Percentiles rank a stretch among this genome's conserved stretches.
These are phyloP conservation scores for Bolborhynchus lineola DNA, from an alignment of 2,113 vertebrate genomes.

Conservation along the genomic window DNA sequence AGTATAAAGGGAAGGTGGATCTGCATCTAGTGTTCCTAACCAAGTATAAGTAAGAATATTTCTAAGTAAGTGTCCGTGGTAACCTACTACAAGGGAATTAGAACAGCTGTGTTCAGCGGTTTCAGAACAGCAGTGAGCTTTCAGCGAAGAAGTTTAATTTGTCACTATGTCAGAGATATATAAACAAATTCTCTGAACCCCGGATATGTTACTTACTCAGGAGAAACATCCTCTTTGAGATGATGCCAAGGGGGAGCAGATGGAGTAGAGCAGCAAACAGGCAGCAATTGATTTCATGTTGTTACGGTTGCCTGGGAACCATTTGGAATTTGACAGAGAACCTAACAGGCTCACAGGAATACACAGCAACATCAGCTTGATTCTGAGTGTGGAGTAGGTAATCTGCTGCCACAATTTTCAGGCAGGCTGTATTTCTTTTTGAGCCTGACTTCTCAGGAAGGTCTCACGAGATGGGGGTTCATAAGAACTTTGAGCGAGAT, in stretches of 20 bases:
- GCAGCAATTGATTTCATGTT: slow-evolving; percentile 61
- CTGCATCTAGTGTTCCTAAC: neutral
- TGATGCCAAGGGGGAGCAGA: slow-evolving; percentile 45
- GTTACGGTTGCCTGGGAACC: slow-evolving; percentile 70
- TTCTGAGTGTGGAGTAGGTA: slow-evolving; percentile 31
- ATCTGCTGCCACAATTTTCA: slow-evolving; percentile 5
- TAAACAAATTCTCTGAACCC: slow-evolving; percentile 28
- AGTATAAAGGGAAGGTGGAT: neutral
- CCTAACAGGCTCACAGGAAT: slow-evolving; percentile 35
- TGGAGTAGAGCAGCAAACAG: slow-evolving; percentile 53
- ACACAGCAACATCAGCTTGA: slow-evolving; percentile 47
- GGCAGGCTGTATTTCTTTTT: neutral
- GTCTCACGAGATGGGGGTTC: neutral
- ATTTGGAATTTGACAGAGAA: slow-evolving; percentile 58
- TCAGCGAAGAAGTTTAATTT: slow-evolving; percentile 35
- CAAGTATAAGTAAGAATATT: neutral
- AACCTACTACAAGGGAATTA: neutral
- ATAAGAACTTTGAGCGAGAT: neutral
- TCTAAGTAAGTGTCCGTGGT: neutral
- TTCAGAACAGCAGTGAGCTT: slow-evolving; percentile 37
- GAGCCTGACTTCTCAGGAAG: neutral
- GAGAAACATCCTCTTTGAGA: slow-evolving; percentile 64
- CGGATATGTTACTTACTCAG: slow-evolving; percentile 42
- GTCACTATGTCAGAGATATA: slow-evolving; percentile 15
- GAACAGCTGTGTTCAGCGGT: neutral